These are phyloP conservation scores for Aleadryas rufinucha DNA, from an alignment of 2,113 vertebrate species.

Conservation along the genomic window DNA sequence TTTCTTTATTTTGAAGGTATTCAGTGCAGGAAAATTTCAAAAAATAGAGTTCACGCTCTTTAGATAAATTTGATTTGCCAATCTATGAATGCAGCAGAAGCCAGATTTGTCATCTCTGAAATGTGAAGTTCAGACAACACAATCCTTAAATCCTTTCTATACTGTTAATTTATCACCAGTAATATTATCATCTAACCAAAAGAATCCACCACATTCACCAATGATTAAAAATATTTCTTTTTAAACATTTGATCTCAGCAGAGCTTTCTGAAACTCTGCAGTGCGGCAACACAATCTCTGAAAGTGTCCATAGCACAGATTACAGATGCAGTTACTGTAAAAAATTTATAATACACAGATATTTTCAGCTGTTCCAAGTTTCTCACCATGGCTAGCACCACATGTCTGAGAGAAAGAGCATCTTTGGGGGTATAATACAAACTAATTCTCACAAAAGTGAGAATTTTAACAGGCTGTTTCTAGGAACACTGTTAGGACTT, in stretches of 20 bases:
- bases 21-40: background rate
- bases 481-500: background rate
- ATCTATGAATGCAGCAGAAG: background rate
- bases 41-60: background rate
- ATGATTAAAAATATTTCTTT: background rate
- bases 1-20: slow-evolving; percentile 35
- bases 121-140: background rate
- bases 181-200: background rate
- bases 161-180: background rate
- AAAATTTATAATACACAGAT: background rate
- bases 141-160: background rate
- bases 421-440: background rate
- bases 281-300: background rate
- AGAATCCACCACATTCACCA: background rate
- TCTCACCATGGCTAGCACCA: background rate
- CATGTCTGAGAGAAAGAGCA: background rate
- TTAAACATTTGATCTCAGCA: background rate
- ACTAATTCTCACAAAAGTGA: too few species aligned
- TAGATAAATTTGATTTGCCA: background rate
- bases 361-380: background rate
- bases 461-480: background rate
- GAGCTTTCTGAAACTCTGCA: background rate
- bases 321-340: background rate
- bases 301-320: background rate
- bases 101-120: background rate